These are phyloP conservation scores for Achatina immaculata DNA, from an alignment of 1,140 invertebrate genomes.

Conservation along the genomic window DNA sequence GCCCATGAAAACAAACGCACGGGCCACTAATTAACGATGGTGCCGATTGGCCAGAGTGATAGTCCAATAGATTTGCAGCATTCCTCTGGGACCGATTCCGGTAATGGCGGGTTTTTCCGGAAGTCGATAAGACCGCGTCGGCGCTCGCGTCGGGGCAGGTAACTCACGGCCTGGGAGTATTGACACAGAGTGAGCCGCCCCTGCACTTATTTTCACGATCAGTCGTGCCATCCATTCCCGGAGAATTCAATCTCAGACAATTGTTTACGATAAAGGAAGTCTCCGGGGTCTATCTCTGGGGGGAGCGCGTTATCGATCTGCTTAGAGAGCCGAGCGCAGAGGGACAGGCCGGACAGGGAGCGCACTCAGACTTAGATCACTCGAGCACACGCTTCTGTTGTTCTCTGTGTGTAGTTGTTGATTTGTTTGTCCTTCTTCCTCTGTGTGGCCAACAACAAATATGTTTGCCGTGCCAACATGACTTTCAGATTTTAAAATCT, in stretches of 20 bases:
- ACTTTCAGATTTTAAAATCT: not conserved
- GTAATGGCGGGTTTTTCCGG: slow-evolving; percentile 13
- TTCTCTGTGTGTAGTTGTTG: not conserved
- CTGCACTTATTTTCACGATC: slow-evolving; percentile 29
- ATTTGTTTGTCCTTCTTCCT: not conserved
- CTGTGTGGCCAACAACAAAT: slow-evolving; percentile 3
- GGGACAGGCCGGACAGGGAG: not conserved
- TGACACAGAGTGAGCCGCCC: slow-evolving; percentile 23
- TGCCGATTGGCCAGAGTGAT: slow-evolving; percentile 34
- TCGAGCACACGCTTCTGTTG: not conserved
- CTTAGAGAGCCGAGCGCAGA: not conserved
- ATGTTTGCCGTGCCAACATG: slow-evolving; percentile 13
- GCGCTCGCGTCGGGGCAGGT: slow-evolving; percentile 19
- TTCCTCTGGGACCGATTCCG: slow-evolving; percentile 29
- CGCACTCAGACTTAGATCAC: not conserved
- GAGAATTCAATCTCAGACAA: slow-evolving; percentile 27
- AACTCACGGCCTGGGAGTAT: slow-evolving; percentile 26
- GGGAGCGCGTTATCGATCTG: slow-evolving; percentile 15
- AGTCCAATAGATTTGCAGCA: slow-evolving; percentile 34
- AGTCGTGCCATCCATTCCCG: slow-evolving; percentile 26
- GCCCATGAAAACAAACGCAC: slow-evolving; percentile 25
- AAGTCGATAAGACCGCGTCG: slow-evolving; percentile 31
- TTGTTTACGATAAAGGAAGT: not conserved
- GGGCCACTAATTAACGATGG: slow-evolving; percentile 32
- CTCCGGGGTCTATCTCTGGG: not conserved